Evolutionary conservation across 2,888 invertebrate genomes (phyloP).

Genomic region (Hydropsyche betteni): DNA sequence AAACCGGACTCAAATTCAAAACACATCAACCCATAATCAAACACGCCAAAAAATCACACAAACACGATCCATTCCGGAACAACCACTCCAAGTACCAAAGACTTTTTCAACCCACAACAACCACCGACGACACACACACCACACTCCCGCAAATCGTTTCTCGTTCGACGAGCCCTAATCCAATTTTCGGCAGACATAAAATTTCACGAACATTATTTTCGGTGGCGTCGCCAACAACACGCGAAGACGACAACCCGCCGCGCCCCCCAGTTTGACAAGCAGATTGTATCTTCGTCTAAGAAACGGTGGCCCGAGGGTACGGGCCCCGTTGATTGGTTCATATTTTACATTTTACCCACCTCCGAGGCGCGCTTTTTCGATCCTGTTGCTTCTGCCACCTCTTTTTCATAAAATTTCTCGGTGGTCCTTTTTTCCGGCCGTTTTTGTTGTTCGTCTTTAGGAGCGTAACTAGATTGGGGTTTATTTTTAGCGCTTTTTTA

Average conservation of each 20-base stretch:
- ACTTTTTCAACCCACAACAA: no score
- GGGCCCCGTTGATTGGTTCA: constrained; percentile 39
- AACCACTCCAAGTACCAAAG: no score
- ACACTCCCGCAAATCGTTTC: background rate
- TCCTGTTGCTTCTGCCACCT: background rate
- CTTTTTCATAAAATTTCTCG: no score
- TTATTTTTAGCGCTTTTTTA: no score
- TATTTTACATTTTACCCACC: constrained; percentile 30
- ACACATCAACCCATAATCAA: no score
- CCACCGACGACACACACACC: no score
- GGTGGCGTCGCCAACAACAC: constrained; percentile 34
- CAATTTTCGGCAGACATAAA: constrained; percentile 10
- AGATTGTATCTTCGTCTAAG: constrained; percentile 37
- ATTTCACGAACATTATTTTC: constrained; percentile 31
- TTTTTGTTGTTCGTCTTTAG: no score
- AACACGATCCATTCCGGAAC: no score
- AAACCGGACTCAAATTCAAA: no score
- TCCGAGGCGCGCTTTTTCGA: background rate
- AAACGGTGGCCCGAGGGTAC: constrained; percentile 38
- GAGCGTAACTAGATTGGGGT: no score
- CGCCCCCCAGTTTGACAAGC: constrained; percentile 27
- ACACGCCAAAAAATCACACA: no score
- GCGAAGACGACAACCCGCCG: constrained; percentile 25
- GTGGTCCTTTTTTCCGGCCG: no score
- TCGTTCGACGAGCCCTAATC: constrained; percentile 22